phyloP scores from a whole-genome alignment of 2,888 invertebrate species.

The Eristalinus sepulchralis region DNA sequence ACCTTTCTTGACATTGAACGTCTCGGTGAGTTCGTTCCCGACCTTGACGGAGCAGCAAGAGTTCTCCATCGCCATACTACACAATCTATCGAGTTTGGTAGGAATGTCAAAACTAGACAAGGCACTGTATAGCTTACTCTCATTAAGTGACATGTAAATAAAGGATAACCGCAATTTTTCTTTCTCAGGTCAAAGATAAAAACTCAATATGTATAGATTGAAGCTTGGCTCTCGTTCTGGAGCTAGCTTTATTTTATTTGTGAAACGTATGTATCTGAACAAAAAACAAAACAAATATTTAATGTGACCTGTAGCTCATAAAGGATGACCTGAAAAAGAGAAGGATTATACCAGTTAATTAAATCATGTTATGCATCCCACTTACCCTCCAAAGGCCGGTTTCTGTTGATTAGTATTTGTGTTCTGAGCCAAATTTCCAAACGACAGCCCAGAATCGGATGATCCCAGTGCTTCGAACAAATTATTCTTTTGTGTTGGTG shows the following conservation, averaged over 20 bases:
- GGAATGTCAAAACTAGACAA: no score
- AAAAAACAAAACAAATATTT: constrained; percentile 40
- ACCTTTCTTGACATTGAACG: no score
- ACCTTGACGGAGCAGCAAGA: no score
- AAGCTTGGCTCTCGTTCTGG: background rate
- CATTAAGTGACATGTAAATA: no score
- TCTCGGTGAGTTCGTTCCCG: no score
- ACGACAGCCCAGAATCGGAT: constrained; percentile 78
- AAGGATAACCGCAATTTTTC: no score
- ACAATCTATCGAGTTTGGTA: no score
- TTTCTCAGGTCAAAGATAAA: no score
- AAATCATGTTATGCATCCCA: background rate
- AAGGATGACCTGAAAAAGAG: constrained; percentile 52
- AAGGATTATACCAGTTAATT: background rate
- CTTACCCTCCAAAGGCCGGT: constrained; percentile 80
- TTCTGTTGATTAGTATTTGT: constrained; percentile 76
- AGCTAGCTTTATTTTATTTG: constrained; percentile 21
- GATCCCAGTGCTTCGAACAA: constrained; percentile 79
- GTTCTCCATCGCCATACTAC: no score
- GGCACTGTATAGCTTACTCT: no score
- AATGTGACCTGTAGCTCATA: constrained; percentile 56
- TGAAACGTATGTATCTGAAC: constrained; percentile 5
- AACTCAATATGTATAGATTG: no score
- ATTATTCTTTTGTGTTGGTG: constrained; percentile 75
- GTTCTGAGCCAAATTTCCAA: constrained; percentile 80